phyloP scores from a whole-genome alignment of 1,140 invertebrate species.

The Trichoplusia ni region DNA sequence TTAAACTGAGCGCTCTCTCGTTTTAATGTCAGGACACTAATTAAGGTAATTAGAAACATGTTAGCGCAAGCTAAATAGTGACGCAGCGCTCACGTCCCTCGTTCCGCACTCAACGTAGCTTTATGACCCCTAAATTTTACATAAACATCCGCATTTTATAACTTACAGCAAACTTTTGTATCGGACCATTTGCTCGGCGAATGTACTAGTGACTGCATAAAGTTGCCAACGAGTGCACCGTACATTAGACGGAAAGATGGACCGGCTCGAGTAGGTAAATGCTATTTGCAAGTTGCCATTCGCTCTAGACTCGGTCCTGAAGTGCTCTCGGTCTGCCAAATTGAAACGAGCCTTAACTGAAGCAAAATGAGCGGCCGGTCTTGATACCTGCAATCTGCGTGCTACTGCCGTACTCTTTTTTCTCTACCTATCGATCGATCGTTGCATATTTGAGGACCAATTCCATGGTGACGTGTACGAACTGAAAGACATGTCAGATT shows the following conservation, averaged over 20 bases:
- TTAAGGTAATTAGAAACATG: slow-evolving; percentile 73
- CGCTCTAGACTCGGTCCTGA: slow-evolving; percentile 46
- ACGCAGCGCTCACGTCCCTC: slow-evolving; percentile 35
- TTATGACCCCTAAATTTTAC: slow-evolving; percentile 32
- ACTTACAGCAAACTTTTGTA: slow-evolving; percentile 4
- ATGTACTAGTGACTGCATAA: slow-evolving; percentile 18
- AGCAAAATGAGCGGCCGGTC: slow-evolving; percentile 56
- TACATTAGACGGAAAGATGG: slow-evolving; percentile 43
- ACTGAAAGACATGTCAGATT: slow-evolving; percentile 45
- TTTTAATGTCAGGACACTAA: slow-evolving; percentile 66
- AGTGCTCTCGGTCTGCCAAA: slow-evolving; percentile 66
- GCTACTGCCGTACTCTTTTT: slow-evolving; percentile 38
- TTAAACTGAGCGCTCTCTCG: slow-evolving; percentile 64
- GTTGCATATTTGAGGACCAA: slow-evolving; percentile 44
- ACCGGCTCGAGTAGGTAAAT: slow-evolving; percentile 50
- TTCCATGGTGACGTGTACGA: slow-evolving; percentile 36
- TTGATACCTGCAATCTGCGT: slow-evolving; percentile 52
- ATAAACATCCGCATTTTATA: slow-evolving; percentile 24
- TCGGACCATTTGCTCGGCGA: slow-evolving; percentile 17
- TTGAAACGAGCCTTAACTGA: slow-evolving; percentile 64
- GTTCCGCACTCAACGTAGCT: slow-evolving; percentile 12
- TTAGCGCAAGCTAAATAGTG: slow-evolving; percentile 49
- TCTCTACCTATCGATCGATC: slow-evolving; percentile 26
- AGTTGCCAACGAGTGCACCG: slow-evolving; percentile 49
- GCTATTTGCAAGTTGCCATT: slow-evolving; percentile 71